These are phyloP conservation scores for Nymphalis c-album DNA, from an alignment of 2,888 invertebrate species.

Conservation along the genomic window DNA sequence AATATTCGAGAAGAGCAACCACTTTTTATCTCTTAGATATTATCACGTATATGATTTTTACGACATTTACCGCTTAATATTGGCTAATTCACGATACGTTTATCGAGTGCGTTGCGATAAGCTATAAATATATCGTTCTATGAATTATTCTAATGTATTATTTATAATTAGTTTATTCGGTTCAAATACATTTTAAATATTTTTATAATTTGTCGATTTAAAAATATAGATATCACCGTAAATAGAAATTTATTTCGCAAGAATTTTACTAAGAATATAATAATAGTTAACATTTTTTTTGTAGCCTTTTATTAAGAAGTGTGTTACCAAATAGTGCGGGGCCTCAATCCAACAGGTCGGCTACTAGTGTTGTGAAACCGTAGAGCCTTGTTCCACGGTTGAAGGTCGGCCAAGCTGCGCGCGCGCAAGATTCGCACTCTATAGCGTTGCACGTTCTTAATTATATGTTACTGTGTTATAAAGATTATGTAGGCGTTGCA, in stretches of 20 bases:
- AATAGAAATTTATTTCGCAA: neutral
- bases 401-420: conserved; percentile 67
- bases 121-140: conserved; percentile 1
- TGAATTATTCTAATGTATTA: neutral
- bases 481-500: conserved; percentile 9
- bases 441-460: conserved; percentile 51
- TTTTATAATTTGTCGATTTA: neutral
- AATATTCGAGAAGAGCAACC: neutral
- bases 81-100: conserved; percentile 2
- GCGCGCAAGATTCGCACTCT: conserved; percentile 32
- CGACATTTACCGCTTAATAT: neutral
- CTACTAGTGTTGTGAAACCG: conserved; percentile 60
- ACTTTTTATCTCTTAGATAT: conserved; percentile 4
- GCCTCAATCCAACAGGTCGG: conserved; percentile 28
- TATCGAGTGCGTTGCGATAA: neutral
- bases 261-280: no score
- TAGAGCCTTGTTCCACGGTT: conserved; percentile 70
- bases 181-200: no score
- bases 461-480: conserved; percentile 50
- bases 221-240: neutral
- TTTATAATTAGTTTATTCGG: no score
- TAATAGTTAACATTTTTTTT: neutral
- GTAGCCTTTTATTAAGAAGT: neutral
- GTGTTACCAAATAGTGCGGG: conserved; percentile 18
- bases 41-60: neutral